Evolutionary conservation across 37 sponge, comb jelly and placozoan genomes (phyloP), one percentile per base, ranked within the genome.

Genomic region (Cladorhizidae sp.): DNA sequence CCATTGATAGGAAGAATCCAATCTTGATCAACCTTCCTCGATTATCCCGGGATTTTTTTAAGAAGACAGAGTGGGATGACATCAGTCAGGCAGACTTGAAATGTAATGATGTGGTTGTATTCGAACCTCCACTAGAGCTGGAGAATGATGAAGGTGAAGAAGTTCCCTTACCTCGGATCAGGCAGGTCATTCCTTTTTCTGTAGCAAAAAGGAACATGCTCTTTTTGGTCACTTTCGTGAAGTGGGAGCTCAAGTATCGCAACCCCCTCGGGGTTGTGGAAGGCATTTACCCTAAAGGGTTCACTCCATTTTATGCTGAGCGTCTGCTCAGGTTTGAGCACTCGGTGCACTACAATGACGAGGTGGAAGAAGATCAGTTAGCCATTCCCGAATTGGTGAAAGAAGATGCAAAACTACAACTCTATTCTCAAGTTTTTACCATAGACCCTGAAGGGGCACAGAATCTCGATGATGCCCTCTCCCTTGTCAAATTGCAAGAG

Each of bases 381-480:
- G 8, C 20, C 31, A 41, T 39, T 25, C 26, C 69, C 51, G 26
- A 32, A 38, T 43, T 39, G 29, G 57, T 2, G 37, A 38, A 75
- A 41, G 22, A 32, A 38, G 75, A 40, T 2, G 41, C 40, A 61
- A 58, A 8, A n/a, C 17, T 32, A 8, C 23, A 25, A 2, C 31
- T 79, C 5, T 57, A 81, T 25, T 50, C 74, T 61, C 82, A 62
- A 37, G 88, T 81, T 15, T 85, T 92, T 52, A 92, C 89, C 40
- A 92, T 92, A 77, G 93, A 92, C 58, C 93, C 93, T 38, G 58
- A 70, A 51, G 78, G 57, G 54, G 85, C 93, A 17, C 33, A 26
- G 3, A 76, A 78, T 21, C 78, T 88, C 28, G 93, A 92, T 72
- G 89, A 92, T 92, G 93, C 93, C 21, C 25, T 92, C 18, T 79